phyloP scores from a whole-genome alignment of 1,140 invertebrate species.

The Sarcophaga bullata region DNA sequence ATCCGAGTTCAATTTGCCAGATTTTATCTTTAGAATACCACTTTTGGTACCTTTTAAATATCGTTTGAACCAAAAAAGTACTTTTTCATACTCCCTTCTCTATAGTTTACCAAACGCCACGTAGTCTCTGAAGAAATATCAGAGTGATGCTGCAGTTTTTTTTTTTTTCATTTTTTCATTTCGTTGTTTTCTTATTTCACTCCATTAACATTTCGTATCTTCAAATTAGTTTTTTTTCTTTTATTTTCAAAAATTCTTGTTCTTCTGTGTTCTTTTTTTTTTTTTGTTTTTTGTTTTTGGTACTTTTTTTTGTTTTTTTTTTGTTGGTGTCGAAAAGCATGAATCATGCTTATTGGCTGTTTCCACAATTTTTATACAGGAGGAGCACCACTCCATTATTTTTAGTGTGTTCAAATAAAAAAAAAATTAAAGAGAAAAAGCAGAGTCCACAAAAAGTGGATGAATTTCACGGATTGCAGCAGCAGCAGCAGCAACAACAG shows the following conservation, averaged over 20 bases:
- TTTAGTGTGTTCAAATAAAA: not conserved
- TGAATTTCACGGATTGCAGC: not conserved
- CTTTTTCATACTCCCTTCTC: not conserved
- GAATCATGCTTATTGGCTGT: constrained; percentile 26
- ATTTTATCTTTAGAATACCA: too few species aligned
- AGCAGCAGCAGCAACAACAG: too few species aligned
- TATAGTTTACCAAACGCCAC: constrained; percentile 24
- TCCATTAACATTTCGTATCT: not conserved
- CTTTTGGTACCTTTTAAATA: too few species aligned
- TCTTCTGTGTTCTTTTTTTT: not conserved
- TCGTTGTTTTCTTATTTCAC: not conserved
- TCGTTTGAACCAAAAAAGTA: not conserved
- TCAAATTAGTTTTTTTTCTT: not conserved
- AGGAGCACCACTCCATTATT: constrained; percentile 14
- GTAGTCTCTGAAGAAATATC: constrained; percentile 4
- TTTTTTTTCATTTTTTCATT: not conserved
- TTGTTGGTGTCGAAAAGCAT: not conserved
- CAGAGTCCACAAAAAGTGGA: not conserved
- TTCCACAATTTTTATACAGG: constrained; percentile 11
- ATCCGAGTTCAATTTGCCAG: too few species aligned
- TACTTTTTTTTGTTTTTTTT: constrained; percentile 3
- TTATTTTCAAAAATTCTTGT: not conserved
- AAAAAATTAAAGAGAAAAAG: not conserved
- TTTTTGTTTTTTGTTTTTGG: not conserved
- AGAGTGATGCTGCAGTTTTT: constrained; percentile 4